These are phyloP conservation scores for Diplazon laetatorius DNA, from an alignment of 2,888 invertebrate genomes.

Conservation along the genomic window DNA sequence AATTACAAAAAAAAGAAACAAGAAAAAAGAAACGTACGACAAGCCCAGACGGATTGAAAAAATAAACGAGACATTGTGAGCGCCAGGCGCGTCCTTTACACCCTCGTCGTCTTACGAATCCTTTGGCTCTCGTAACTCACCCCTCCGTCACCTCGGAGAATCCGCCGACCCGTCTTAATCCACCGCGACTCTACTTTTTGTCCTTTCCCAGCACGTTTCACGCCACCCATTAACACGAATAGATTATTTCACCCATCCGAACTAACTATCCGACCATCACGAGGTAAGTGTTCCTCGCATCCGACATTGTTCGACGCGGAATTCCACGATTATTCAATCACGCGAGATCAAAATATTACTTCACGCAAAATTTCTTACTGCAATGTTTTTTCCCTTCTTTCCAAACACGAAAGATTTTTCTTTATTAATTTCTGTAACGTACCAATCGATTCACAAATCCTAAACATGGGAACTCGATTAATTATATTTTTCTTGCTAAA, in stretches of 20 bases:
- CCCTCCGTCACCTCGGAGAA: not conserved
- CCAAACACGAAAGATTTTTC: not conserved
- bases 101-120: constrained; percentile 32
- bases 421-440: not conserved
- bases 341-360: not conserved
- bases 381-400: not conserved
- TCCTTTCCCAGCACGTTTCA: constrained; percentile 55
- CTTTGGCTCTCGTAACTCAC: constrained; percentile 35
- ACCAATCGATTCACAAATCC: not conserved
- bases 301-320: constrained; percentile 48
- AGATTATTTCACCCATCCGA: constrained; percentile 49
- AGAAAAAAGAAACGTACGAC: constrained; percentile 45
- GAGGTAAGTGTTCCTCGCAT: constrained; percentile 37
- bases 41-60: constrained; percentile 47
- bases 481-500: not conserved
- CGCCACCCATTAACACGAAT: constrained; percentile 56
- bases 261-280: constrained; percentile 27
- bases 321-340: constrained; percentile 8
- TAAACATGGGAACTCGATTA: not conserved
- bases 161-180: constrained; percentile 25
- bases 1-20: constrained; percentile 39
- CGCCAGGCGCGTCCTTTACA: constrained; percentile 25
- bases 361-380: too few species aligned
- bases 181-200: constrained; percentile 38
- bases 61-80: constrained; percentile 63